Evolutionary conservation across 2,113 vertebrate genomes (phyloP), one percentile per base, ranked within the genome.

Genomic region (Peromyscus californicus): DNA sequence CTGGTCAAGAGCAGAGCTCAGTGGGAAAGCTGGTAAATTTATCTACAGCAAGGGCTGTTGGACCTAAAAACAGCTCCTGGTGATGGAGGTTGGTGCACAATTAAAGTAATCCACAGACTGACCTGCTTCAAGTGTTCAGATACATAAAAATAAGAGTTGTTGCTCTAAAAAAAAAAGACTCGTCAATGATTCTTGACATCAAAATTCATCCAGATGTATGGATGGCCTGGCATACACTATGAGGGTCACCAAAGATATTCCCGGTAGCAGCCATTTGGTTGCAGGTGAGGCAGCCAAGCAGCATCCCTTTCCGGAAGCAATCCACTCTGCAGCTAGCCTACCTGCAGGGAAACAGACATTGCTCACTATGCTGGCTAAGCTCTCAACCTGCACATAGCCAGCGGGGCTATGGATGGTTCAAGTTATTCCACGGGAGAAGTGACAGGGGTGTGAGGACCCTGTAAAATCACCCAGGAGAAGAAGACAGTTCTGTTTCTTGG

Each of bases 111-210:
- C 31, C 17, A 65, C 70, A 90, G 9, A 67, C 61, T 36, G 59
- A 82, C n/a, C 85, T 78, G 75, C 39, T 69, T 84, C 76, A 74
- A 79, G 33, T 61, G 72, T 76, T 36, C 48, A 82, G 45, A 39
- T 59, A n/a, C 24, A 31, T 29, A 67, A 39, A 75, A 88, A 90
- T 39, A 57, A 83, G n/a, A 61, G 57, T 42, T 8, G 24, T 39
- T 26, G 54, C 19, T 59, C 39, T n/a, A 16, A 36, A 72, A n/a
- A 63, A 19, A 33, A n/a, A 39, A 17, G 8, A 39, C 70, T 39
- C 67, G 67, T 45, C 72, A 59, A 39, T 31, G 48, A 89, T 61
- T 96, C 39, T 79, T 91, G 94, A 86, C 59, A 92, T 94, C 45
- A 89, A 86, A 87, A 89, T 22, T 36, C 17, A 33, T 79, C 26